These are phyloP conservation scores for Daboia siamensis DNA, from an alignment of 2,113 vertebrate genomes.

Conservation along the genomic window DNA sequence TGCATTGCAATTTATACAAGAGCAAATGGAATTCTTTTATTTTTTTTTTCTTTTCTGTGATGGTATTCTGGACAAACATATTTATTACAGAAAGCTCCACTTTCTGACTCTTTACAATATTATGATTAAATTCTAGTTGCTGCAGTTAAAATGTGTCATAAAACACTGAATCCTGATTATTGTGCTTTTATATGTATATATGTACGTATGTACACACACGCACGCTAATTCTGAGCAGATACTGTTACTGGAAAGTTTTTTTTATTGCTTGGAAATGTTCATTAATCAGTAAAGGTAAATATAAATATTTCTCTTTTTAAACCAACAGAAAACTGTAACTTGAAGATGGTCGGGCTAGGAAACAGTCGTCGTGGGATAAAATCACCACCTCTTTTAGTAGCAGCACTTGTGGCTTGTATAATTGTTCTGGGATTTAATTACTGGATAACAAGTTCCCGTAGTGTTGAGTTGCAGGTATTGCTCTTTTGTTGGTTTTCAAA, in stretches of 20 bases:
- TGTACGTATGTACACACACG: neutral
- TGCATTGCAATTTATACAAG: neutral
- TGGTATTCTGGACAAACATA: neutral
- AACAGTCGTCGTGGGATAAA: slow-evolving; percentile 86
- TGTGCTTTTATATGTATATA: neutral
- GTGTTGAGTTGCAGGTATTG: slow-evolving; percentile 83
- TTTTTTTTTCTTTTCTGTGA: neutral
- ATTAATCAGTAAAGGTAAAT: neutral
- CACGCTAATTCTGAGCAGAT: neutral
- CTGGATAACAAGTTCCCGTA: slow-evolving; percentile 90
- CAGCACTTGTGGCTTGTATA: slow-evolving; percentile 81
- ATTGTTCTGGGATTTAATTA: slow-evolving; percentile 92
- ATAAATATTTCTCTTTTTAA: slow-evolving; percentile 1
- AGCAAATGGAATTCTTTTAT: neutral
- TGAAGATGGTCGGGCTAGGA: slow-evolving; percentile 81
- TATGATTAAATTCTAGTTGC: neutral
- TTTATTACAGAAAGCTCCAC: neutral
- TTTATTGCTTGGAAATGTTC: neutral
- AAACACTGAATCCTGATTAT: neutral
- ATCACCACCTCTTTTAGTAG: slow-evolving; percentile 83
- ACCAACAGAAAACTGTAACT: slow-evolving; percentile 49
- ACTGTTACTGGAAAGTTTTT: neutral
- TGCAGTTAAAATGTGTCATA: neutral
- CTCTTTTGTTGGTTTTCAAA: neutral
- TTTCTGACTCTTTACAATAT: neutral